Conservation (phyloP, 2,113 vertebrate genomes). For the Podilymbus podiceps region DNA sequence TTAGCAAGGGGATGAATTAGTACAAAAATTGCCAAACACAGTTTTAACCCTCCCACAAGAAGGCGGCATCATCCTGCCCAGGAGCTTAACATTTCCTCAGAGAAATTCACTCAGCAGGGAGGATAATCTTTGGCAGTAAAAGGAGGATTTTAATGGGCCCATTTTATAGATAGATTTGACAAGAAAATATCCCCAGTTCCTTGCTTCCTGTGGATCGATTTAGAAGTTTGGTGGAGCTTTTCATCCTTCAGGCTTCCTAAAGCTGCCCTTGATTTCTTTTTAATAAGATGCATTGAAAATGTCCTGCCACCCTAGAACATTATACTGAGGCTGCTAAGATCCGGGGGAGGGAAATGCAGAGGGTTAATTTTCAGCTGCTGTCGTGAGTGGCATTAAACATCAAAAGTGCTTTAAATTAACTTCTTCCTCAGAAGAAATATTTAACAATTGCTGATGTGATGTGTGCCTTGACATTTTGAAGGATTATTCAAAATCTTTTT, state of each 20-base stretch:
- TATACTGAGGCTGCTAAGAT: background rate
- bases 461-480: constrained; percentile 68
- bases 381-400: constrained; percentile 45
- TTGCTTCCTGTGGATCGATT: background rate
- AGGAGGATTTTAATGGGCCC: background rate
- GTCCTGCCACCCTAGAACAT: background rate
- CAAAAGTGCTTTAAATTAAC: constrained; percentile 67
- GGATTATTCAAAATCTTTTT: constrained; percentile 76
- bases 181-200: background rate
- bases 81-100: background rate
- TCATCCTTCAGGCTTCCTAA: constrained; percentile 37
- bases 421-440: constrained; percentile 67
- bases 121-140: background rate
- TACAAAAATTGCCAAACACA: background rate
- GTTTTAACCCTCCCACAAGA: background rate
- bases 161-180: background rate
- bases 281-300: constrained; percentile 34
- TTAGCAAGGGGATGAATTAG: background rate
- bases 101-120: background rate
- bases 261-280: constrained; percentile 39
- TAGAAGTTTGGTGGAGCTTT: background rate
- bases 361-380: constrained; percentile 36
- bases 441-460: constrained; percentile 70
- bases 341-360: background rate
- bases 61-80: background rate